Percentiles rank a stretch among this genome's conserved stretches.
Evolutionary conservation across 2,113 vertebrate species (phyloP).

Genomic region (Crotalus tigris): DNA sequence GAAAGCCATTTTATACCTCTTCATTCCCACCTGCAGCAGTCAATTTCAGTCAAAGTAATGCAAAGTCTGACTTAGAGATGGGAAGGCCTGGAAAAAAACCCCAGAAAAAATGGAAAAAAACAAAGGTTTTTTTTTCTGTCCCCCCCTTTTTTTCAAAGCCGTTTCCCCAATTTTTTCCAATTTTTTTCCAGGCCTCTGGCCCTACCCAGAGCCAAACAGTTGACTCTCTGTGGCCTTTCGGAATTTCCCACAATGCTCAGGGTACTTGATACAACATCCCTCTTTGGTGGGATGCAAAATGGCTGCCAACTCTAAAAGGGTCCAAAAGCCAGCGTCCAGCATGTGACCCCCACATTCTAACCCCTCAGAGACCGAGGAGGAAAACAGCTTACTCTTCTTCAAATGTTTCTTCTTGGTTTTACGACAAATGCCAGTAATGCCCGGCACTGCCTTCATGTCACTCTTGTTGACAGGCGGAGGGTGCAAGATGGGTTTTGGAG

Average conservation of each 20-base stretch:
- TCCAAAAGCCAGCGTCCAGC: not conserved
- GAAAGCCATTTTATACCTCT: not conserved
- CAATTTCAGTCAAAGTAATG: not conserved
- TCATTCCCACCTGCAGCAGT: not conserved
- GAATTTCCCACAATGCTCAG: not conserved
- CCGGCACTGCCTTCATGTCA: constrained; percentile 91
- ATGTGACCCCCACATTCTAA: not conserved
- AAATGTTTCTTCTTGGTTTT: constrained; percentile 97
- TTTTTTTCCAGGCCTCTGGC: too few species aligned
- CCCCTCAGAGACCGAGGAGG: not conserved
- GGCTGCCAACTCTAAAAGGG: not conserved
- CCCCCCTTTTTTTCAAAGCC: too few species aligned
- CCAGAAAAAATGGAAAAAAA: too few species aligned
- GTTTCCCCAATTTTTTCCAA: too few species aligned
- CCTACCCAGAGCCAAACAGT: not conserved
- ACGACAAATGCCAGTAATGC: constrained; percentile 88
- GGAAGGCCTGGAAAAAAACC: too few species aligned
- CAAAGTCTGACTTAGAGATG: not conserved
- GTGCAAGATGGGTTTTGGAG: constrained; percentile 92
- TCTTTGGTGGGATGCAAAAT: not conserved
- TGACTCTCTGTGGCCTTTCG: not conserved
- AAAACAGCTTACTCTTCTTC: constrained; percentile 79
- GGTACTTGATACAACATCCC: not conserved
- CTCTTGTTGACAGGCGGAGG: constrained; percentile 93
- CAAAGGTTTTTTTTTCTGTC: too few species aligned